phyloP scores from a whole-genome alignment of 2,797 vertebrate species.

The Hypotaenidia okinawae region DNA sequence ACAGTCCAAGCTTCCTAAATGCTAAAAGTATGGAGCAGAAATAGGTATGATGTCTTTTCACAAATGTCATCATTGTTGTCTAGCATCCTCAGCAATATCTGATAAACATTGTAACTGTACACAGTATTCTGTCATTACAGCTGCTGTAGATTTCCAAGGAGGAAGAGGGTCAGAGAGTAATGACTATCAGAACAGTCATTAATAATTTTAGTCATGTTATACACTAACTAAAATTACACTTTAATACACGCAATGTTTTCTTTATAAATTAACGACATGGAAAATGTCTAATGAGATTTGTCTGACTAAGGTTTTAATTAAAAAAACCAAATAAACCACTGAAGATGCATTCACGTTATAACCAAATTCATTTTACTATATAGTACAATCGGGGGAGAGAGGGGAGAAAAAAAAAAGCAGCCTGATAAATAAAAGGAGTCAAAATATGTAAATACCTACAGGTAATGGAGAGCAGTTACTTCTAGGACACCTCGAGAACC shows the following conservation, averaged over 20 bases:
- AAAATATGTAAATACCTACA: neutral
- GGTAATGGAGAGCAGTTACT: neutral
- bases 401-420: fast-evolving
- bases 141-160: neutral
- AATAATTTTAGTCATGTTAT: neutral
- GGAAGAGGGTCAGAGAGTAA: neutral
- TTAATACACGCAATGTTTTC: neutral
- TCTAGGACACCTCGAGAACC: fast-evolving
- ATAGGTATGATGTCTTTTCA: neutral
- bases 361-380: neutral
- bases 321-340: neutral
- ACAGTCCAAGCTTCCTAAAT: neutral
- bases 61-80: neutral
- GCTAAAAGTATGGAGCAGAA: neutral
- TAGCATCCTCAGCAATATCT: neutral
- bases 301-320: neutral
- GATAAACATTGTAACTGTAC: neutral
- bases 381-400: fast-evolving
- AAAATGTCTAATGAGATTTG: constrained; percentile 12
- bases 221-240: neutral
- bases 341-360: neutral
- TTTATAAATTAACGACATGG: neutral
- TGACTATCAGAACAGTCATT: neutral
- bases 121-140: neutral
- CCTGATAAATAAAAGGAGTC: neutral